Percentiles rank a stretch among this genome's conserved stretches.
phyloP scores from a whole-genome alignment of 1,140 invertebrate species.

The Cyphomyrmex costatus region DNA sequence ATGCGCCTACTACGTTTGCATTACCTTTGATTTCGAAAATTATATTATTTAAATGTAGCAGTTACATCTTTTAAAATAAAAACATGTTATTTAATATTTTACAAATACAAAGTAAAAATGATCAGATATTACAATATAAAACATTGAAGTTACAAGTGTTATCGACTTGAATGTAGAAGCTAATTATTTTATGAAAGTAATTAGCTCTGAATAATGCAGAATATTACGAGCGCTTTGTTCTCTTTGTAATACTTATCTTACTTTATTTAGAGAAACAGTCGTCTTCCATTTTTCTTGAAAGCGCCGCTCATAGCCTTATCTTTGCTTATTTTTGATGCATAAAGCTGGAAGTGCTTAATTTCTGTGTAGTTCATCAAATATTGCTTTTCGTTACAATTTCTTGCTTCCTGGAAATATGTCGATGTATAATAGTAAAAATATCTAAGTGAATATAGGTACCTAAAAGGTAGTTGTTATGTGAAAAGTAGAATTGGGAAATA shows the following conservation, averaged over 20 bases:
- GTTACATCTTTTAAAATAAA: not conserved
- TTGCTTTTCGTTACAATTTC: conserved; percentile 8
- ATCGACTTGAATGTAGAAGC: not conserved
- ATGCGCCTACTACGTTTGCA: not conserved
- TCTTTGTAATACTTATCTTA: not conserved
- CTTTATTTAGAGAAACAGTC: not conserved
- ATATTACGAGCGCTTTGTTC: conserved; percentile 12
- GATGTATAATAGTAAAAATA: not conserved
- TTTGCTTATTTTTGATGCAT: not conserved
- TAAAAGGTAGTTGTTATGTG: too few relatives aligned
- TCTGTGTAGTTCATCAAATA: conserved; percentile 17
- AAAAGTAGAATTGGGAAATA: too few relatives aligned
- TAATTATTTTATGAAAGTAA: conserved; percentile 16
- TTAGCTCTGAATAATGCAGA: not conserved
- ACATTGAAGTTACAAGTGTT: not conserved
- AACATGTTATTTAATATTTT: not conserved
- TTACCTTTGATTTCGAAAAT: not conserved
- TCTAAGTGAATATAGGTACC: too few relatives aligned
- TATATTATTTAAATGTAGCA: not conserved
- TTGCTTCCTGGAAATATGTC: not conserved
- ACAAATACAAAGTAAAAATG: not conserved
- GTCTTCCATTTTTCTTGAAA: conserved; percentile 17
- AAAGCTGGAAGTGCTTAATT: conserved; percentile 13
- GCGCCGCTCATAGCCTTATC: not conserved
- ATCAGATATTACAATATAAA: not conserved